Evolutionary conservation across 1,140 invertebrate genomes (phyloP).

Genomic region (Drosophila pseudoananassae): DNA sequence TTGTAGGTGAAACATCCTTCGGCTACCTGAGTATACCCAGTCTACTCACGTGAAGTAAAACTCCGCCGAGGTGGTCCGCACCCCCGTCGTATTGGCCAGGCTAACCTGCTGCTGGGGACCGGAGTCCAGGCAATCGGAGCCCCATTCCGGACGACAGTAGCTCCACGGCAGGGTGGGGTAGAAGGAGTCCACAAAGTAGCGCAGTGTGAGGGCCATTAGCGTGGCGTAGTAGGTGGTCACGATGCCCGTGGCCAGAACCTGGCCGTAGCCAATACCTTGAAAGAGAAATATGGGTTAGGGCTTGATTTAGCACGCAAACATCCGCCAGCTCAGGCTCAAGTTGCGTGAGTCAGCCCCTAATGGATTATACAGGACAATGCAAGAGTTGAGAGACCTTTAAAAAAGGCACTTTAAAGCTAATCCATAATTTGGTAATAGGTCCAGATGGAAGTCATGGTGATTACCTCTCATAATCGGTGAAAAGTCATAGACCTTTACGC

Average conservation of each 20-base stretch:
- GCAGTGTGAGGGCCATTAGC: constrained; percentile 90
- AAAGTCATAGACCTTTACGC: constrained; percentile 87
- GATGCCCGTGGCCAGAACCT: constrained; percentile 89
- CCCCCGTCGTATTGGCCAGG: constrained; percentile 7
- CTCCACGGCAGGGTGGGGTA: constrained; percentile 87
- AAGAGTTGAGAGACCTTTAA: neutral
- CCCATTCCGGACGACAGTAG: constrained; percentile 87
- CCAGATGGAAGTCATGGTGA: too few species aligned
- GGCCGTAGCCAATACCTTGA: constrained; percentile 90
- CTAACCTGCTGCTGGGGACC: constrained; percentile 23
- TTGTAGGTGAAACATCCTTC: neutral
- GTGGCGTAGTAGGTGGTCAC: constrained; percentile 91
- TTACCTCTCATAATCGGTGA: constrained; percentile 88
- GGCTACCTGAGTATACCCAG: neutral
- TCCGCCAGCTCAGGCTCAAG: neutral
- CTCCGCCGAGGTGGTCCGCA: constrained; percentile 86
- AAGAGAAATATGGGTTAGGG: constrained; percentile 12
- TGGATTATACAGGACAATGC: neutral
- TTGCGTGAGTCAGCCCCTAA: neutral
- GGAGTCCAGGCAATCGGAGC: constrained; percentile 68
- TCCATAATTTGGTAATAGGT: too few species aligned
- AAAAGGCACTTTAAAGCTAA: too few species aligned
- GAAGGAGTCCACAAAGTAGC: constrained; percentile 89
- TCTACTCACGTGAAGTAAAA: constrained; percentile 86
- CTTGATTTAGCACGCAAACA: constrained; percentile 15